Conservation (phyloP, 2,888 invertebrate species). For the Drosophila borborema region DNA sequence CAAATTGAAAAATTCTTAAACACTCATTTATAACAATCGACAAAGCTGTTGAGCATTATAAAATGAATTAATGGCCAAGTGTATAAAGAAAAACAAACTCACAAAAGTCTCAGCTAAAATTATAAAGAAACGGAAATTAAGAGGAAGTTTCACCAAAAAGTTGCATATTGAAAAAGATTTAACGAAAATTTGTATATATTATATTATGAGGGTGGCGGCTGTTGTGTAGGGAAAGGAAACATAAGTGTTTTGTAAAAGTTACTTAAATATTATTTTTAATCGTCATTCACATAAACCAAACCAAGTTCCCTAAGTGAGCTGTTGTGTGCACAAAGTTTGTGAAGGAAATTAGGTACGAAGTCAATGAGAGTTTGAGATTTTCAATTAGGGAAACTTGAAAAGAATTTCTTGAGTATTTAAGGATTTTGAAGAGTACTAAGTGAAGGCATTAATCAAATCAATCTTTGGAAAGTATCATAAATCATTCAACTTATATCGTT, state of each 20-base stretch:
- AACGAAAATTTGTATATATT: conserved; percentile 9
- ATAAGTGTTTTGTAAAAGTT: neutral
- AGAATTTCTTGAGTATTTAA: neutral
- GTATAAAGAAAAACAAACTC: conserved; percentile 18
- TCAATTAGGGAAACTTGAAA: neutral
- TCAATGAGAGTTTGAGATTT: neutral
- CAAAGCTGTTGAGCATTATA: conserved; percentile 24
- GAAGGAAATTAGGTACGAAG: neutral
- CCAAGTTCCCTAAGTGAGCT: neutral
- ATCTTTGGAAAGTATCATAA: neutral
- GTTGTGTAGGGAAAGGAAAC: neutral
- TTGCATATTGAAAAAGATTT: conserved; percentile 9
- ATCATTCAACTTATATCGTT: neutral
- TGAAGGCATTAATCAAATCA: neutral
- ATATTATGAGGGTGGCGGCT: neutral
- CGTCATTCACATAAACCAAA: neutral
- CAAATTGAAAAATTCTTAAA: conserved; percentile 62
- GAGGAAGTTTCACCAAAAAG: neutral
- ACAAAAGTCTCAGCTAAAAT: conserved; percentile 5
- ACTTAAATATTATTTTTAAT: conserved; percentile 2
- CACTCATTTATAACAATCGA: conserved; percentile 44
- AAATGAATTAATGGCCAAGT: conserved; percentile 27
- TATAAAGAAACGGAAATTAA: conserved; percentile 4
- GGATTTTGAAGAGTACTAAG: neutral
- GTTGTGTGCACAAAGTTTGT: neutral